These are phyloP conservation scores for Proctacanthus coquilletti DNA, from an alignment of 1,140 invertebrate genomes.

Conservation along the genomic window DNA sequence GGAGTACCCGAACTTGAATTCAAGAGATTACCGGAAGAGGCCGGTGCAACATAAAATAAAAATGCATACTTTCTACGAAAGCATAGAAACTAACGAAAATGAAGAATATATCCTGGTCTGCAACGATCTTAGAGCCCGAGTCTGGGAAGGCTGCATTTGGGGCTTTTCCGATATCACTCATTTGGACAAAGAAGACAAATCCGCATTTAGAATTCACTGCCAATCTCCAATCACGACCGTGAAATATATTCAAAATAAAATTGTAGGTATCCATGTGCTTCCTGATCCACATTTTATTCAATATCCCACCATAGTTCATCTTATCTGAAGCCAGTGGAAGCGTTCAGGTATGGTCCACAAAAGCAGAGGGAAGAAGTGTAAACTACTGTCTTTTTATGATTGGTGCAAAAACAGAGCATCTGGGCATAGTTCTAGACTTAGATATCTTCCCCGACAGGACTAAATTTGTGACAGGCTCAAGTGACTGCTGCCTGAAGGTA, in stretches of 20 bases:
- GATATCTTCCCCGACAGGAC: slow-evolving; percentile 2
- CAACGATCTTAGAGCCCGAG: slow-evolving; percentile 7
- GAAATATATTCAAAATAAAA: slow-evolving; percentile 7
- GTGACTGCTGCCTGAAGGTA: slow-evolving; percentile 8
- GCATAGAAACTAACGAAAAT: too few species aligned
- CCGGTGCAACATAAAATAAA: too few species aligned
- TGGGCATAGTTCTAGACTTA: slow-evolving; percentile 5
- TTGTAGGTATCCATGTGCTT: slow-evolving; percentile 6
- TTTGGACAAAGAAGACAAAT: not conserved
- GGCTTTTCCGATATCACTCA: slow-evolving; percentile 5
- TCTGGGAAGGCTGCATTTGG: slow-evolving; percentile 7
- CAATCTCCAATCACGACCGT: slow-evolving; percentile 6
- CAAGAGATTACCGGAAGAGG: slow-evolving; percentile 8
- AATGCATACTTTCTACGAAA: too few species aligned
- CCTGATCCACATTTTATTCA: too few species aligned
- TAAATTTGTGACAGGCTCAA: slow-evolving; percentile 7
- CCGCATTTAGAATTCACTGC: slow-evolving; percentile 7
- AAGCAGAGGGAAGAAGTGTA: slow-evolving; percentile 6
- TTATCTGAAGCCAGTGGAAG: slow-evolving; percentile 3
- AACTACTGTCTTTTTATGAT: slow-evolving; percentile 10
- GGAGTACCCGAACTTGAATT: slow-evolving; percentile 10
- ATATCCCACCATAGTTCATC: not conserved
- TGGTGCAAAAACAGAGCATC: slow-evolving; percentile 8
- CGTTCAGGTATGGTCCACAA: slow-evolving; percentile 9
- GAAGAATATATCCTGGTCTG: slow-evolving; percentile 3